Evolutionary conservation across 2,797 vertebrate species (phyloP).

Genomic region (Liparis tanakae): DNA sequence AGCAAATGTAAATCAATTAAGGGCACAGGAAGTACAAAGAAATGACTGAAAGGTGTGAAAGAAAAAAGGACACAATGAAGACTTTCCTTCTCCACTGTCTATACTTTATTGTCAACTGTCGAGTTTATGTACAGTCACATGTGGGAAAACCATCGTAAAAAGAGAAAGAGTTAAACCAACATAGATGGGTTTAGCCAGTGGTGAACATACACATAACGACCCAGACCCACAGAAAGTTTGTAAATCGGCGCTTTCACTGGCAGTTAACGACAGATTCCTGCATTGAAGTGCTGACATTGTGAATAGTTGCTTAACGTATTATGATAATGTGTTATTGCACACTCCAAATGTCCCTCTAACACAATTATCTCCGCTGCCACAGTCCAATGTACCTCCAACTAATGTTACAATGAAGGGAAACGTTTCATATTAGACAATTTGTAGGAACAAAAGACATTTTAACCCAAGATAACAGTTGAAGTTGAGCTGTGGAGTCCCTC

Average conservation of each 20-base stretch:
- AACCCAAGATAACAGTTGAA: not conserved
- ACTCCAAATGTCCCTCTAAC: slow-evolving; percentile 1
- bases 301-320: slow-evolving; percentile 8
- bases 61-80: slow-evolving; percentile 50
- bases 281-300: slow-evolving; percentile 4
- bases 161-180: slow-evolving; percentile 75
- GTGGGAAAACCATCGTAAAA: slow-evolving; percentile 73
- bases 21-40: not conserved
- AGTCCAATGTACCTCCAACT: not conserved
- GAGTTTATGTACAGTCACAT: slow-evolving; percentile 80
- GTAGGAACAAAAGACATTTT: not conserved
- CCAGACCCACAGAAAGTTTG: slow-evolving; percentile 48
- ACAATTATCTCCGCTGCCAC: not conserved
- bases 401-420: not conserved
- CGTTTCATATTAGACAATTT: not conserved
- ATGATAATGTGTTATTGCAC: slow-evolving; percentile 36
- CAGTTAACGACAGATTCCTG: slow-evolving; percentile 15
- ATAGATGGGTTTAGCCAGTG: slow-evolving; percentile 60
- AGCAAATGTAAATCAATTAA: not conserved
- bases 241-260: slow-evolving; percentile 10
- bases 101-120: slow-evolving; percentile 74
- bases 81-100: slow-evolving; percentile 58
- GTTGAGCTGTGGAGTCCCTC: slow-evolving; percentile 14
- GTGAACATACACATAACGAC: slow-evolving; percentile 65
- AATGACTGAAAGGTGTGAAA: slow-evolving; percentile 12